Base-by-base conservation (phyloP, 2,113 vertebrate species). In the Caloenas nicobarica region DNA sequence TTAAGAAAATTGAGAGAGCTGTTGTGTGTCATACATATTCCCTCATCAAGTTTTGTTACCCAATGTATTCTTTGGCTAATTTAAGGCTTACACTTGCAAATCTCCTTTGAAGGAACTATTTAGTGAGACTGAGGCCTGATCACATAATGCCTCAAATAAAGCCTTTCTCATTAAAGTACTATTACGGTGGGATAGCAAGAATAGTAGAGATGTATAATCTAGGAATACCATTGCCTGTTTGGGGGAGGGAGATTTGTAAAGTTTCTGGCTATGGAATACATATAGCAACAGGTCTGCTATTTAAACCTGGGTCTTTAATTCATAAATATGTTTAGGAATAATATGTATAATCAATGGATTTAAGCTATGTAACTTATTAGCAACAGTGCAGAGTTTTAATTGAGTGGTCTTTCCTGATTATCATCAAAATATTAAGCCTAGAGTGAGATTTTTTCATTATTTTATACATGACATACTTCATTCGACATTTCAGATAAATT, bases 11-110 rank as follows among this genome's bases (percentile, higher is more conserved):
- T 26, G 5, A 61, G 53, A n/a, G 81, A 74, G 38, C 18, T 48
- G 14, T 44, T 68, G 13, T n/a, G 5, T 51, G 2, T 81, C 9
- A 2, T 58, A 19, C 1, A 0, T 76, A 23, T 26, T 61, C 61
- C 9, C 12, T 23, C 16, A 65, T 22, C 44, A 38, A 16, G 31
- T 38, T 86, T 62, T 89, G 22, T 72, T 81, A 28, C 15, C 6
- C 44, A 24, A 2, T 29, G 25, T 88, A 74, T 56, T 73, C 61
- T 72, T 57, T 36, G 36, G 24, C 36, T 89, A 0, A 58, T 86
- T 77, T 58, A 64, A 76, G 83, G 23, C 33, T 69, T 36, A 61
- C 17, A 2, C 19, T 60, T 68, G 57, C 26, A 54, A 86, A 91
- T 71, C 4, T 6, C 24, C 11, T 83, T 66, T 83, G 36, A 34